Conservation (phyloP, 1,140 invertebrate genomes). For the Glomeris maerens region DNA sequence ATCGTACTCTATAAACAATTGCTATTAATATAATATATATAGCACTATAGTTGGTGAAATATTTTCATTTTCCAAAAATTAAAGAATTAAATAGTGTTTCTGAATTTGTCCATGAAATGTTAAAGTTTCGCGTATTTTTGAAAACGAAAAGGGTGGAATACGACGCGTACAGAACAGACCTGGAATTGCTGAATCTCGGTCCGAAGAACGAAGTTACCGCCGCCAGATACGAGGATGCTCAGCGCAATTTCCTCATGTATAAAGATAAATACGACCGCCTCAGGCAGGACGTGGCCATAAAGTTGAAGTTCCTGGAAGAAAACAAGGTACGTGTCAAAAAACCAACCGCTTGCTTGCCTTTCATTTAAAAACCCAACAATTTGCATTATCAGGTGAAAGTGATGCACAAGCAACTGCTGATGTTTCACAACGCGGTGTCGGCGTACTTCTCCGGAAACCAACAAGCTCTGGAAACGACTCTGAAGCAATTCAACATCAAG, state of each 20-base stretch:
- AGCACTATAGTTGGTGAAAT: no score
- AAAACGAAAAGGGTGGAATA: slow-evolving; percentile 72
- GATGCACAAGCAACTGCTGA: slow-evolving; percentile 90
- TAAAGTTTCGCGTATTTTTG: slow-evolving; percentile 12
- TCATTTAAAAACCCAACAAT: no score
- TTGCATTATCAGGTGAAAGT: slow-evolving; percentile 65
- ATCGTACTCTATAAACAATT: no score
- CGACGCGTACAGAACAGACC: slow-evolving; percentile 87
- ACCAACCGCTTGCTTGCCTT: no score
- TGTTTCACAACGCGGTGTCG: slow-evolving; percentile 91
- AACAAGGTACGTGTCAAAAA: slow-evolving; percentile 56
- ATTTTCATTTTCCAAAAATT: no score
- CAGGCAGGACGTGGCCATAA: slow-evolving; percentile 79
- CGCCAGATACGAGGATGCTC: slow-evolving; percentile 56
- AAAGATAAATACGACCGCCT: slow-evolving; percentile 82
- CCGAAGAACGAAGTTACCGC: slow-evolving; percentile 43
- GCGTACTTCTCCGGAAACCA: slow-evolving; percentile 95
- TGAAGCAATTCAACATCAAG: slow-evolving; percentile 92
- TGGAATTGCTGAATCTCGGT: slow-evolving; percentile 53
- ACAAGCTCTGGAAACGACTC: slow-evolving; percentile 75
- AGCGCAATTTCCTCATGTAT: slow-evolving; percentile 65
- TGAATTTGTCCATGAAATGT: no score
- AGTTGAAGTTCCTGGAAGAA: slow-evolving; percentile 90
- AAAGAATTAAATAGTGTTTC: no score
- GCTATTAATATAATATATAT: no score